These are phyloP conservation scores for Nestor notabilis DNA, from an alignment of 2,113 vertebrate genomes.

Conservation along the genomic window DNA sequence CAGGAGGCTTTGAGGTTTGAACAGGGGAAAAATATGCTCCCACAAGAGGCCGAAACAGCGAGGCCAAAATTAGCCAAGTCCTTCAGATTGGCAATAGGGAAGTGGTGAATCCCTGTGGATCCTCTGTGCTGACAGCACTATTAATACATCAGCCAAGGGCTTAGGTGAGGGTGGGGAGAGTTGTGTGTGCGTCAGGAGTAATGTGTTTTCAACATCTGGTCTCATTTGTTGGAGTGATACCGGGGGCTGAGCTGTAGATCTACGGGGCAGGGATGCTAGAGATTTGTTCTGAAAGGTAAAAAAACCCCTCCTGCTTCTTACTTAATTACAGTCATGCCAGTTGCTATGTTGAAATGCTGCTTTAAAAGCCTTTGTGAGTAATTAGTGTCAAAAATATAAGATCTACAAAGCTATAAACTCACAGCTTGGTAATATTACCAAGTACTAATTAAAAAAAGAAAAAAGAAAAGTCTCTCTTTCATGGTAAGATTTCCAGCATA, in stretches of 20 bases:
- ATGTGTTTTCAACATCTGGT: neutral
- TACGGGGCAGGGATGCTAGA: neutral
- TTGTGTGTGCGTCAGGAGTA: neutral
- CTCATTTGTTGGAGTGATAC: neutral
- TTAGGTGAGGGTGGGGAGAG: constrained; percentile 5
- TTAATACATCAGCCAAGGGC: constrained; percentile 40
- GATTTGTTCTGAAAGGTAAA: neutral
- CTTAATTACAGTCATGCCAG: constrained; percentile 73
- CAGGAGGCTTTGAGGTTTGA: constrained; percentile 26
- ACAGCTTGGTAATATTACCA: constrained; percentile 78
- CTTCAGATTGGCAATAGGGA: constrained; percentile 5
- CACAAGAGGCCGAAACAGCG: neutral
- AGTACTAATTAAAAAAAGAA: constrained; percentile 81
- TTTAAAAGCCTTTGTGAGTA: constrained; percentile 80
- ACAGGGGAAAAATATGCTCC: neutral
- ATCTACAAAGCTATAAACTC: constrained; percentile 81
- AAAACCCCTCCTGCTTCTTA: constrained; percentile 23
- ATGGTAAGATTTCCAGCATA: constrained; percentile 66
- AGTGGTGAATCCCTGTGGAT: constrained; percentile 55
- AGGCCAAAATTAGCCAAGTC: constrained; percentile 60
- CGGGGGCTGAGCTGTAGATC: neutral
- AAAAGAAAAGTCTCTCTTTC: constrained; percentile 68
- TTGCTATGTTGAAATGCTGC: constrained; percentile 74
- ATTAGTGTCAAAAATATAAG: constrained; percentile 83
- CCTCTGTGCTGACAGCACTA: constrained; percentile 10